phyloP scores from a whole-genome alignment of 2,888 invertebrate species.

The Ametastegia equiseti region DNA sequence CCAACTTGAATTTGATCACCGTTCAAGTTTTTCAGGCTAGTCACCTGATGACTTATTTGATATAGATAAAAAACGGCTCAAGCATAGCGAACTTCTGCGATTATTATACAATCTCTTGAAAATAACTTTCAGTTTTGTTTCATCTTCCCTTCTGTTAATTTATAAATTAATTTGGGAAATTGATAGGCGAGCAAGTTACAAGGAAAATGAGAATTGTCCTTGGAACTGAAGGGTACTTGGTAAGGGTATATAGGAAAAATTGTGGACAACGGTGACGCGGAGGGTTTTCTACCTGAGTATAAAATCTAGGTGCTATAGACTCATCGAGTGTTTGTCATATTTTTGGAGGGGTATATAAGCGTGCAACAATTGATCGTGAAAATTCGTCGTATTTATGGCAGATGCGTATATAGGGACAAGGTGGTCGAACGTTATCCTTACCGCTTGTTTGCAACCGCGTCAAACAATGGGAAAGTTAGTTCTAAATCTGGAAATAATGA shows the following conservation, averaged over 20 bases:
- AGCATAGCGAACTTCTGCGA: too few species aligned
- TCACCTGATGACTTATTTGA: neutral
- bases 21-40: neutral
- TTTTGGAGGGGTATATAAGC: neutral
- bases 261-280: neutral
- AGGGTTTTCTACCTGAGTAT: constrained; percentile 27
- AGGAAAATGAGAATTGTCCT: neutral
- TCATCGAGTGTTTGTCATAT: constrained; percentile 36
- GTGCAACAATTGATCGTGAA: constrained; percentile 3
- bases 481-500: constrained; percentile 39
- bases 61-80: too few species aligned
- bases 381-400: constrained; percentile 41
- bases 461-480: constrained; percentile 31
- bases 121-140: too few species aligned
- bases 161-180: too few species aligned
- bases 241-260: neutral
- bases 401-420: neutral
- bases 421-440: neutral
- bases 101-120: too few species aligned
- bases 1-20: neutral
- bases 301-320: constrained; percentile 14
- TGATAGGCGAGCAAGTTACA: too few species aligned
- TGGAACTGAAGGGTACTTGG: neutral
- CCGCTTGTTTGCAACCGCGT: neutral
- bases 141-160: too few species aligned